phyloP scores from a whole-genome alignment of 2,113 vertebrate genomes.

The Crotalus viridis region DNA sequence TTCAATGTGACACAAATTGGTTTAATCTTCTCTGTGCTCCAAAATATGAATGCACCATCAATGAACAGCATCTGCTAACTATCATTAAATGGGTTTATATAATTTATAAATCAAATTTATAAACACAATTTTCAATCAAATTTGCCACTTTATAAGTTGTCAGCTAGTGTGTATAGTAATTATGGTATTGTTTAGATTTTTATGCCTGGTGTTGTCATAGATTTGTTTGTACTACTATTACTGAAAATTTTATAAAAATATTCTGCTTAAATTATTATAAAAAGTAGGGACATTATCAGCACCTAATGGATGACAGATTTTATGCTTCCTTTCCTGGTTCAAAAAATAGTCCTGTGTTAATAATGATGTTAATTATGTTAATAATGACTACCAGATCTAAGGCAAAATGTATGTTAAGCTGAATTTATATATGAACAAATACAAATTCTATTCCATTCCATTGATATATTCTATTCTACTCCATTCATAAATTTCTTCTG shows the following conservation, averaged over 20 bases:
- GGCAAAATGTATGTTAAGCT: slow-evolving; percentile 9
- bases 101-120: background rate
- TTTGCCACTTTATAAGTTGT: background rate
- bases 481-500: background rate
- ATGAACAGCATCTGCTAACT: background rate
- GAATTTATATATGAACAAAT: background rate
- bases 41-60: background rate
- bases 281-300: background rate
- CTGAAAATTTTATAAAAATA: slow-evolving; percentile 5
- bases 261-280: background rate
- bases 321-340: background rate
- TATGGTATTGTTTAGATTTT: background rate
- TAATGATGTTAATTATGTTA: background rate
- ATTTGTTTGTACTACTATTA: background rate
- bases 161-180: background rate
- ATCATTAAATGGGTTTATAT: background rate
- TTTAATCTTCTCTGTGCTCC: background rate
- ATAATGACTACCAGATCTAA: background rate
- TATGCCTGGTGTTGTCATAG: background rate
- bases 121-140: background rate
- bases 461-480: slow-evolving; percentile 23
- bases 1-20: too few relatives aligned
- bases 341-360: background rate
- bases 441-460: slow-evolving; percentile 26
- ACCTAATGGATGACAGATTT: background rate